Percentiles rank a stretch among this genome's conserved stretches.
phyloP scores from a whole-genome alignment of 2,797 vertebrate species.

The Acanthurus lineatus region DNA sequence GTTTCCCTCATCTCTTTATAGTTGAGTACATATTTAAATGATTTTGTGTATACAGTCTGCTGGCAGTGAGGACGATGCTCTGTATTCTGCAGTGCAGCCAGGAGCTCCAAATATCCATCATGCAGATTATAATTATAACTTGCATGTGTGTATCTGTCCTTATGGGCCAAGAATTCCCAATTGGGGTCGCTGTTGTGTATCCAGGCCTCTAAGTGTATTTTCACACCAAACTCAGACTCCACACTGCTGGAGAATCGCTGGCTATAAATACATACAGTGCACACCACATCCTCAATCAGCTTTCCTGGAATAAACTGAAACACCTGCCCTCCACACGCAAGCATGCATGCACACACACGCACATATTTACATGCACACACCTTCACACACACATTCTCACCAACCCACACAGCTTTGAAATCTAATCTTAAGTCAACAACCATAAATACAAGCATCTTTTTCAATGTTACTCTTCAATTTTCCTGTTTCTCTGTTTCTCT shows the following conservation, averaged over 20 bases:
- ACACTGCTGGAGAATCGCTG: conserved; percentile 48
- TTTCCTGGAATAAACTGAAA: conserved; percentile 70
- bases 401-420: not conserved
- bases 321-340: conserved; percentile 53
- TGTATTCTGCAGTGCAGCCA: conserved; percentile 29
- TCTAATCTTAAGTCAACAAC: not conserved
- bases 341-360: not conserved
- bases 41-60: conserved; percentile 25
- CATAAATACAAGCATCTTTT: not conserved
- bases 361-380: not conserved
- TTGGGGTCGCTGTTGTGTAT: conserved; percentile 59
- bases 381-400: not conserved
- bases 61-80: conserved; percentile 24
- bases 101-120: conserved; percentile 51
- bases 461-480: not conserved
- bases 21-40: conserved; percentile 10
- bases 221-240: conserved; percentile 44
- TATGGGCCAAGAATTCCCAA: conserved; percentile 28
- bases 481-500: not conserved
- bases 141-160: conserved; percentile 5
- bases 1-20: not conserved
- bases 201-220: conserved; percentile 47
- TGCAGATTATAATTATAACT: conserved; percentile 45
- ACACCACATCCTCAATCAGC: conserved; percentile 44
- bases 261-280: conserved; percentile 67